Evolutionary conservation across 2,888 invertebrate species (phyloP).

Genomic region (Marasmarcha lunaedactyla): DNA sequence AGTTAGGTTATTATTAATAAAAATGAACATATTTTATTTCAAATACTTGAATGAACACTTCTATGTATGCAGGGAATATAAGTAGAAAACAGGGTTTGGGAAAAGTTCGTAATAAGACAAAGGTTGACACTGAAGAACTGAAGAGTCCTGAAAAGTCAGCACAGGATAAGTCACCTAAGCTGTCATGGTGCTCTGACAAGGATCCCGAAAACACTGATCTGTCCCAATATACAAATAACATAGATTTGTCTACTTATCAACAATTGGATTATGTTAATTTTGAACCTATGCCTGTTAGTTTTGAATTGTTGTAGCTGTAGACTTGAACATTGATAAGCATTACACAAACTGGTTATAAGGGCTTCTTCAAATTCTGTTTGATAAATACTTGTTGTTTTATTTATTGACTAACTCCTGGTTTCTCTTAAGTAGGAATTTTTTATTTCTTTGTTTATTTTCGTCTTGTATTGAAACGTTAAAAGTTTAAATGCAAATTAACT

Average conservation of each 20-base stretch:
- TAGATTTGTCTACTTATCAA: slow-evolving; percentile 33
- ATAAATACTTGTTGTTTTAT: slow-evolving; percentile 1
- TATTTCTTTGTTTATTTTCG: background rate
- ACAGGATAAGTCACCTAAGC: slow-evolving; percentile 21
- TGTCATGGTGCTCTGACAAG: slow-evolving; percentile 36
- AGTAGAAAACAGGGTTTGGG: slow-evolving; percentile 43
- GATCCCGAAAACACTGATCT: slow-evolving; percentile 19
- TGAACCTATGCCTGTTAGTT: slow-evolving; percentile 58
- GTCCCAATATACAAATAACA: slow-evolving; percentile 20
- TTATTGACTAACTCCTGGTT: too few species aligned
- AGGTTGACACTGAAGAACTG: slow-evolving; percentile 29
- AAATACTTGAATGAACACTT: background rate
- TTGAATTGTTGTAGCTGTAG: slow-evolving; percentile 19
- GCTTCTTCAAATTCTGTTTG: background rate
- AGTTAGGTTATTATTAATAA: slow-evolving; percentile 4
- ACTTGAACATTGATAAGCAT: slow-evolving; percentile 30
- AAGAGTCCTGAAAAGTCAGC: slow-evolving; percentile 30
- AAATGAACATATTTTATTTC: too few species aligned
- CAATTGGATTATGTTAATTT: slow-evolving; percentile 52
- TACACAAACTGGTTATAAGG: slow-evolving; percentile 12
- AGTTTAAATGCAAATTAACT: too few species aligned
- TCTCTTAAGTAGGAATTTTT: too few species aligned
- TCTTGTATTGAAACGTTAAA: too few species aligned
- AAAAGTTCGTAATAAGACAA: slow-evolving; percentile 35
- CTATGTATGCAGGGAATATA: slow-evolving; percentile 42